These are phyloP conservation scores for Andricus curvator DNA, from an alignment of 2,888 invertebrate genomes.

Conservation along the genomic window DNA sequence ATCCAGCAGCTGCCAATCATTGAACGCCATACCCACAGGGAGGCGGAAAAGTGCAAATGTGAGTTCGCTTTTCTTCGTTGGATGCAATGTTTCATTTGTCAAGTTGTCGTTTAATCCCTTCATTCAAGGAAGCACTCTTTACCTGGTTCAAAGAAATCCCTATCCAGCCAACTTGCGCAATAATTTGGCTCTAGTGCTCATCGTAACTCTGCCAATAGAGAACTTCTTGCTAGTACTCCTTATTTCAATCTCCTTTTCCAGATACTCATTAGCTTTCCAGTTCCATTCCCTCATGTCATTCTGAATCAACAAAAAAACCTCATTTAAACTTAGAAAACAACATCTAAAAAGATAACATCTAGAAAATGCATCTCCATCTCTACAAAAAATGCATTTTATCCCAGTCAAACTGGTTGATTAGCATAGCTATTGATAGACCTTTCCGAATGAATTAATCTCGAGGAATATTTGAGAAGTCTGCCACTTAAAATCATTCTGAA, in stretches of 20 bases:
- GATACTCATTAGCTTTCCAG: conserved; percentile 2
- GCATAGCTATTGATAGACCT: conserved; percentile 26
- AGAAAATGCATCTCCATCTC: neutral
- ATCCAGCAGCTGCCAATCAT: conserved; percentile 38
- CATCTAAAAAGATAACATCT: neutral
- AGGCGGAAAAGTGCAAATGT: conserved; percentile 40
- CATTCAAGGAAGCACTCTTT: conserved; percentile 20
- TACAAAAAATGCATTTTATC: conserved; percentile 20
- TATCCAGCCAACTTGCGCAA: neutral
- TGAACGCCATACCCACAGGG: conserved; percentile 14
- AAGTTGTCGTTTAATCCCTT: conserved; percentile 32
- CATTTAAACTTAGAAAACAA: neutral
- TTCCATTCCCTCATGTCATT: neutral
- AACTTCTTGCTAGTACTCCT: neutral
- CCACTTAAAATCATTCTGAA: too few species aligned
- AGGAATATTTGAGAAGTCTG: too few species aligned
- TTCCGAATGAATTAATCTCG: neutral
- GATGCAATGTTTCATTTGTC: conserved; percentile 38
- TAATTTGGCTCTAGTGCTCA: neutral
- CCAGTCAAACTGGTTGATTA: conserved; percentile 37
- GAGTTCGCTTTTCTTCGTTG: conserved; percentile 34
- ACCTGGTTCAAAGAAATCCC: neutral
- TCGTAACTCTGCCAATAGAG: conserved; percentile 8
- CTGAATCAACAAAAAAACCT: neutral
- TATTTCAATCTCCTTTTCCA: conserved; percentile 9